Conservation (phyloP, 2,888 invertebrate genomes). For the Myopa tessellatipennis region DNA sequence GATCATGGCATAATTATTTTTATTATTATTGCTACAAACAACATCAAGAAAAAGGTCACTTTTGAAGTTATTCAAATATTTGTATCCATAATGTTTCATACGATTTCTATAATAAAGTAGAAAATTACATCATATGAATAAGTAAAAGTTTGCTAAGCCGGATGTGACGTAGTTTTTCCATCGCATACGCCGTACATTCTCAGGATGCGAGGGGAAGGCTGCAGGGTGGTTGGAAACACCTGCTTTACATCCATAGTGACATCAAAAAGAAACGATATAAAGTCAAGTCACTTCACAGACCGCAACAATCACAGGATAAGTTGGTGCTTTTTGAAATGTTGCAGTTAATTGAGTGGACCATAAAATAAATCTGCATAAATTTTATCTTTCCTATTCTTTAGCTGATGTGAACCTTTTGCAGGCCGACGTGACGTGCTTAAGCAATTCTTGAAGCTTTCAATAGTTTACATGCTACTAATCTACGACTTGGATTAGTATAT, state of each 20-base stretch:
- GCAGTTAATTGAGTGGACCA: constrained; percentile 12
- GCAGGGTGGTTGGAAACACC: neutral
- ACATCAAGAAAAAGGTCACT: too few relatives aligned
- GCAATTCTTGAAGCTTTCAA: constrained; percentile 28
- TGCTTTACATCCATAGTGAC: neutral
- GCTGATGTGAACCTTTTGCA: neutral
- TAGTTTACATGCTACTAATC: neutral
- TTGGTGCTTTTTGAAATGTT: neutral
- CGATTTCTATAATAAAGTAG: too few relatives aligned
- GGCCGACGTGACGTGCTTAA: constrained; percentile 3
- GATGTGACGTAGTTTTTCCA: neutral
- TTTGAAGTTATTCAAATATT: too few relatives aligned
- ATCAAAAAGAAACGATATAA: too few relatives aligned
- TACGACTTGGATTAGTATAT: neutral
- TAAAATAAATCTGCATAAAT: constrained; percentile 11
- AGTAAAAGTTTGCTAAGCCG: neutral
- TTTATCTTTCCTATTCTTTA: neutral
- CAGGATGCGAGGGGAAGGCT: neutral
- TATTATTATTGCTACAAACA: too few relatives aligned
- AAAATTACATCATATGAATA: neutral
- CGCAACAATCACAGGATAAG: neutral
- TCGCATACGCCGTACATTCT: neutral
- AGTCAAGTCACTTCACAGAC: neutral
- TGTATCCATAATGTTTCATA: too few relatives aligned
- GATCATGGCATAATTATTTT: too few relatives aligned